Conservation (phyloP, 30 jellyfish, hydroid and myxozoan genomes). For the Aurelia sp. region DNA sequence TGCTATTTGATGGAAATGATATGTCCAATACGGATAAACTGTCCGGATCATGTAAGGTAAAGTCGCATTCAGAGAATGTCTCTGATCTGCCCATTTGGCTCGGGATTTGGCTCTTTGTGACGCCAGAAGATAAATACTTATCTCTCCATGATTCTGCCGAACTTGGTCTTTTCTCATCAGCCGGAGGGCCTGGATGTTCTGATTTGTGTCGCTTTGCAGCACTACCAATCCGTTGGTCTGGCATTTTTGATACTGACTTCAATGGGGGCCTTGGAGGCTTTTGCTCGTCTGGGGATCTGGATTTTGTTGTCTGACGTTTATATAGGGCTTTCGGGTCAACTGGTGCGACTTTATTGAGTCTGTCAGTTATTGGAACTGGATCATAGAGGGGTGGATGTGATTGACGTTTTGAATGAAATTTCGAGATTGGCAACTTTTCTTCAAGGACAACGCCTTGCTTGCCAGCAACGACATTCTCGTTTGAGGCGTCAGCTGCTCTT, state of each 20-base stretch:
- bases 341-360: constrained; percentile 21
- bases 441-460: constrained; percentile 46
- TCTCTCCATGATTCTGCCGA: constrained; percentile 56
- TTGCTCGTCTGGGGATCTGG: constrained; percentile 42
- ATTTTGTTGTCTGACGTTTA: constrained; percentile 3
- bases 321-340: neutral
- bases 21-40: constrained; percentile 49
- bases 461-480: constrained; percentile 1
- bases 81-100: constrained; percentile 52
- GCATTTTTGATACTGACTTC: constrained; percentile 16
- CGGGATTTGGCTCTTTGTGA: constrained; percentile 51
- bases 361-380: constrained; percentile 38
- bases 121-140: constrained; percentile 23
- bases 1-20: constrained; percentile 52
- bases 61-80: constrained; percentile 56
- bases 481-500: constrained; percentile 41
- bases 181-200: neutral
- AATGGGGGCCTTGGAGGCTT: constrained; percentile 4
- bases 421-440: constrained; percentile 42
- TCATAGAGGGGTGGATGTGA: constrained; percentile 60
- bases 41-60: constrained; percentile 65
- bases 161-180: neutral
- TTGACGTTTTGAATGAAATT: constrained; percentile 25
- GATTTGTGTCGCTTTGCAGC: neutral
- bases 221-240: neutral